These are phyloP conservation scores for Pantelozetes paolii DNA, from an alignment of 2,888 invertebrate species.

Conservation along the genomic window DNA sequence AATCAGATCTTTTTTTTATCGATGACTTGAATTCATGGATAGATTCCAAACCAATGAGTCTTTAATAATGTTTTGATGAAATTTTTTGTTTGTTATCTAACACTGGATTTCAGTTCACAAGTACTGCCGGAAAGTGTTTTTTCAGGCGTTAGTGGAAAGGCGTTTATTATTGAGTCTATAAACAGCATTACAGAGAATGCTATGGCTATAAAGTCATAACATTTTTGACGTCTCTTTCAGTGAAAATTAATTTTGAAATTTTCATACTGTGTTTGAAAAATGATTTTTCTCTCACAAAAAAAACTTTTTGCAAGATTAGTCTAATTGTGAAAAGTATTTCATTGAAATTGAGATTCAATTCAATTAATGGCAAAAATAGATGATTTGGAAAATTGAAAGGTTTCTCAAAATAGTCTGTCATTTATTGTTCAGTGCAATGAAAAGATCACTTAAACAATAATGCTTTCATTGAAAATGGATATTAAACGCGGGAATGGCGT, in stretches of 20 bases:
- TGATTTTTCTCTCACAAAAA: too few relatives aligned
- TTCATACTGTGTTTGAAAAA: too few relatives aligned
- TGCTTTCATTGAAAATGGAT: slow-evolving; percentile 8
- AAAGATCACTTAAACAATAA: slow-evolving; percentile 9
- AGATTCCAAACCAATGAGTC: background rate
- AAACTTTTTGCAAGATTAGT: too few relatives aligned
- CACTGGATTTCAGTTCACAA: background rate
- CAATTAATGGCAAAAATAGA: background rate
- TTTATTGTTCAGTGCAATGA: slow-evolving; percentile 5
- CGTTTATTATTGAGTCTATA: background rate
- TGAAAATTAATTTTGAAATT: too few relatives aligned
- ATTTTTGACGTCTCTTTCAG: too few relatives aligned
- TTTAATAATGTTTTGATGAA: slow-evolving; percentile 21
- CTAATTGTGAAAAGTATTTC: too few relatives aligned
- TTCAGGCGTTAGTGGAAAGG: slow-evolving; percentile 16
- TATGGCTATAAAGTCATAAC: too few relatives aligned
- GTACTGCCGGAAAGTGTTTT: slow-evolving; percentile 4
- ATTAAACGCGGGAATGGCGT: slow-evolving; percentile 34
- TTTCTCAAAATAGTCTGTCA: background rate
- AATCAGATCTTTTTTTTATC: too few relatives aligned
- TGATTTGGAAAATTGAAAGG: background rate
- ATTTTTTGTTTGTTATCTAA: background rate
- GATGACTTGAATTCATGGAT: background rate
- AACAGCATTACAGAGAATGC: too few relatives aligned
- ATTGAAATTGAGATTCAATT: background rate